Percentiles rank a stretch among this genome's conserved stretches.
Conservation (phyloP, 1,140 invertebrate species). For the Sesamia nonagrioides region DNA sequence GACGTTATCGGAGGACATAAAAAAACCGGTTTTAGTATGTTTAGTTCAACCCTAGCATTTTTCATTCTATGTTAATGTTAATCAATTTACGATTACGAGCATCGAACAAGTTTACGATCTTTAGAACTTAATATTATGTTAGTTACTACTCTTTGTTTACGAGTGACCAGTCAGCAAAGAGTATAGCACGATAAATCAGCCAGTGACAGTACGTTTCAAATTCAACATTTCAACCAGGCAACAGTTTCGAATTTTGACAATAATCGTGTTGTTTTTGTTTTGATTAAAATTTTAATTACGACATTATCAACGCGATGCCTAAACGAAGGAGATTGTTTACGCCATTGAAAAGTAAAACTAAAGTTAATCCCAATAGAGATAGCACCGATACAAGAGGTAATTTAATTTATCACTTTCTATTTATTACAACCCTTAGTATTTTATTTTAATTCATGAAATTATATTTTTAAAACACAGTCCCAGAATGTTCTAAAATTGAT, state of each 20-base stretch:
- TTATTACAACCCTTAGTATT: neutral
- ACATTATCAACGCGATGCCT: slow-evolving; percentile 62
- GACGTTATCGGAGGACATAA: neutral
- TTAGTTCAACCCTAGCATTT: neutral
- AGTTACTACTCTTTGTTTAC: neutral
- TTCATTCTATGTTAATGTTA: too few relatives aligned
- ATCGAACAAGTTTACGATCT: too few relatives aligned
- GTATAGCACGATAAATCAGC: too few relatives aligned
- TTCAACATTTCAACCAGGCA: neutral
- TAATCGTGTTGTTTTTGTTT: slow-evolving; percentile 49
- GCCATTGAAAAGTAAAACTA: slow-evolving; percentile 64
- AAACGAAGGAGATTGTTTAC: slow-evolving; percentile 77
- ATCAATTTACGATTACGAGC: too few relatives aligned
- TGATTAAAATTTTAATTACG: slow-evolving; percentile 30
- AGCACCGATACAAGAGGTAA: slow-evolving; percentile 52
- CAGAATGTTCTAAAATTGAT: neutral
- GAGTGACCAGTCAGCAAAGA: too few relatives aligned
- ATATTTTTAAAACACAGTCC: neutral
- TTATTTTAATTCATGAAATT: neutral
- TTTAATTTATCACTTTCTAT: slow-evolving; percentile 7
- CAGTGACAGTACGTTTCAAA: slow-evolving; percentile 32
- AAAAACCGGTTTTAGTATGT: neutral
- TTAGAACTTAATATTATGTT: neutral
- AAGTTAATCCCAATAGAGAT: slow-evolving; percentile 37
- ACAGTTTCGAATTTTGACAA: slow-evolving; percentile 34